Base-by-base conservation (phyloP, 2,888 invertebrate genomes). In the Lithophane ornitopus region DNA sequence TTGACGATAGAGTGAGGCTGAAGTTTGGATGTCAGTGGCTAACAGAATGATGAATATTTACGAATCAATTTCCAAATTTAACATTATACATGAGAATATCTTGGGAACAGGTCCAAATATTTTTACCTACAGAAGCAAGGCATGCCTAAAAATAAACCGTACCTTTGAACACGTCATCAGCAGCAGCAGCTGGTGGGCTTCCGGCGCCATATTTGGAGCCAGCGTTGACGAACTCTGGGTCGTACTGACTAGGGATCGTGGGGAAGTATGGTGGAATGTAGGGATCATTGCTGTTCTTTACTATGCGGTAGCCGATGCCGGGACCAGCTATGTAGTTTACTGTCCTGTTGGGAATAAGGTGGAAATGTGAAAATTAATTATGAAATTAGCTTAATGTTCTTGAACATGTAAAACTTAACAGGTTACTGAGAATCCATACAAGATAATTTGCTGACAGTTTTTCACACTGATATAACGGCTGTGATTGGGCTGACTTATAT, bases 261-360 rank as follows among this genome's bases (percentile, higher is more conserved):
- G 97, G 97, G 93, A 97, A 97, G 83, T 97, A 96, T 0, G 97
- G 94, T 0, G 97, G 97, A 74, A 97, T 96, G 91, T 97, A 97
- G 0, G 97, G 97, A 52, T 98, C 98, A 89, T 98, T 97, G 76
- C 97, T 97, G 85, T 97, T 98, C 91, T 98, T 97, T 16, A 98
- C 95, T 4, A 98, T 97, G 62, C 98, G 97, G 90, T 98, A 98
- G 0, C 98, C 98, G 66, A 98, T 98, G 22, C 97, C 98, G 0
- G 98, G 98, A 0, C 98, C 98, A 0, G 98, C 98, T 85, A 98
- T 98, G 91, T 98, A 98, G 92, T 98, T 97, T 0, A 98, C 98
- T 0, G 98, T 98, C 84, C 97, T 96, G 89, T 67, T n/a, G 39
- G 2, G 6, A n/a, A 28, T 16, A 44, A 22, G 2, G 0, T 4